These are phyloP conservation scores for Anser brachyrhynchus DNA, from an alignment of 2,113 vertebrate genomes.

Conservation along the genomic window DNA sequence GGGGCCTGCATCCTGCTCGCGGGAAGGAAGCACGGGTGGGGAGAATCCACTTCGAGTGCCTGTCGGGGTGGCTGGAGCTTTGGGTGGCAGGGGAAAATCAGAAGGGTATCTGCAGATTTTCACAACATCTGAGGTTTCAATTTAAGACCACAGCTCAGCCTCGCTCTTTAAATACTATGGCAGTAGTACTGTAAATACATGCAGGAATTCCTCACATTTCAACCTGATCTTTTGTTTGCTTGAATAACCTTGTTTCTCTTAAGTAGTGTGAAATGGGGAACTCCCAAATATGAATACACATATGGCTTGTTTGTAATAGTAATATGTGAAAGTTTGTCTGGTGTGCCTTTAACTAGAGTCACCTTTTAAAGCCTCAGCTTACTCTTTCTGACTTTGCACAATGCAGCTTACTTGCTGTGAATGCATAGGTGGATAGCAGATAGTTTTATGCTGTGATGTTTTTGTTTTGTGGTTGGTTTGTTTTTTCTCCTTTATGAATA, in stretches of 20 bases:
- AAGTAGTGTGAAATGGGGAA: background rate
- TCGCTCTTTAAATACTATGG: background rate
- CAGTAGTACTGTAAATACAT: background rate
- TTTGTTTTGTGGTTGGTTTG: background rate
- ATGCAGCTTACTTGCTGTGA: background rate
- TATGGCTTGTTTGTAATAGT: background rate
- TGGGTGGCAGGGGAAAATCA: background rate
- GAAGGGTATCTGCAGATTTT: background rate
- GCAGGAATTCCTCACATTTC: background rate
- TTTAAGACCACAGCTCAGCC: background rate
- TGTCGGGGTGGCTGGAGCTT: background rate
- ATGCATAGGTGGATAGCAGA: background rate
- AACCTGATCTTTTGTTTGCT: background rate
- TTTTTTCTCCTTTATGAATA: background rate
- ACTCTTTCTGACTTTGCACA: background rate
- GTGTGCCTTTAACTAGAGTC: background rate
- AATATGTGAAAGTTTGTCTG: background rate
- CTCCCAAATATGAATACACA: background rate
- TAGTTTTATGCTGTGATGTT: background rate
- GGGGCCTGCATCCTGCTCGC: background rate
- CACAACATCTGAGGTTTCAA: background rate
- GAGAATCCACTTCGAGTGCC: background rate
- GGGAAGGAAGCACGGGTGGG: no score
- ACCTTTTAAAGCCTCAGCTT: background rate
- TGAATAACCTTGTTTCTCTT: background rate